Evolutionary conservation across 2,888 invertebrate genomes (phyloP), one percentile per base, ranked within the genome.

Genomic region (Zaprionus lineosus): DNA sequence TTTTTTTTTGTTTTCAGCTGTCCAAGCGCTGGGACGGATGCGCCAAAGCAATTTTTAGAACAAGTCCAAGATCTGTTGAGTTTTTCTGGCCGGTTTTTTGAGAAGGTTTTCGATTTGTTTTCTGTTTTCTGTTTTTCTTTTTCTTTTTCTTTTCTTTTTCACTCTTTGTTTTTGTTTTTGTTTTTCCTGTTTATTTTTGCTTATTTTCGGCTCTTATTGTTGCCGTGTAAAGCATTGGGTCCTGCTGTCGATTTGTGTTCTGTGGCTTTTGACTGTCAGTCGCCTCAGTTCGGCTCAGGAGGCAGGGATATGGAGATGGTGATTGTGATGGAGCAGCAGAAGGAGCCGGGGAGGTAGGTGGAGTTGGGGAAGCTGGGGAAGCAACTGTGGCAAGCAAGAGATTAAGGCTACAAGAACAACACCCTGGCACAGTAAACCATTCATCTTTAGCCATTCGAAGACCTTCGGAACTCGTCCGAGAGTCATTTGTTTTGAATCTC

Each of bases 361-460:
- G 58, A 59, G 41, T n/a, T n/a, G n/a, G n/a, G n/a, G n/a, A n/a
- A n/a, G n/a, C n/a, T n/a, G n/a, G n/a, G n/a, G n/a, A n/a, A n/a
- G 24, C 24, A 24, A 24, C 43, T 39, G 15, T 8, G 24, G 19
- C 21, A 39, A 29, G 14, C 28, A 43, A 28, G 3, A 31, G 31
- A 31, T 31, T 31, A 6, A 31, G 31, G 19, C 29, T 29, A 29
- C 29, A 12, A 21, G 7, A 21, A 24, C 24, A 24, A 24, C 24
- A n/a, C 28, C 36, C 14, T 19, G 12, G 18, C 34, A 48, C 8
- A 36, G 18, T 40, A 62, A 64, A 53, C 78, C 78, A 79, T 79
- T 79, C 78, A 79, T 79, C 78, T 79, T 84, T 79, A 53, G 85
- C 85, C 78, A 75, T 69, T 84, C 84, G 69, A 78, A 72, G 78